Conservation (phyloP, 2,888 invertebrate species). For the Sepiola atlantica region DNA sequence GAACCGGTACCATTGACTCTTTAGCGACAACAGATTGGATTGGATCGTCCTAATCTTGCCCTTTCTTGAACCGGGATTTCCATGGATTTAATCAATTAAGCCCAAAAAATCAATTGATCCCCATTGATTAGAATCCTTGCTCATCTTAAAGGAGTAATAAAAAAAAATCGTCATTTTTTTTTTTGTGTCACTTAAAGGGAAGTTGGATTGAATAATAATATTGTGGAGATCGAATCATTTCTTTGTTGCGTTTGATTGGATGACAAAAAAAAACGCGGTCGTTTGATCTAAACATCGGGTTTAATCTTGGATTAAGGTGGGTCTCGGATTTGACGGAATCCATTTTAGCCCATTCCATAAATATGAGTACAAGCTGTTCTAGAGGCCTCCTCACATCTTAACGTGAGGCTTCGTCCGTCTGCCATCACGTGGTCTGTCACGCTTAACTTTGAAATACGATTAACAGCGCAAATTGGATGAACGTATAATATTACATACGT, state of each 20-base stretch:
- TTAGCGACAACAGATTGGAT: neutral
- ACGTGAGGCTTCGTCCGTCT: too few relatives aligned
- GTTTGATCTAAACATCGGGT: neutral
- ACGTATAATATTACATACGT: too few relatives aligned
- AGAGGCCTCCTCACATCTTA: too few relatives aligned
- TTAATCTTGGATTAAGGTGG: neutral
- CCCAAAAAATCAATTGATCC: neutral
- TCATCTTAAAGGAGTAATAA: neutral
- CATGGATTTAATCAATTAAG: neutral
- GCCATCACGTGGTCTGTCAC: too few relatives aligned
- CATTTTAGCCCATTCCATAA: neutral
- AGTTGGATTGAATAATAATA: too few relatives aligned
- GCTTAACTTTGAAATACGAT: too few relatives aligned
- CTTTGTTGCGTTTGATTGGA: neutral
- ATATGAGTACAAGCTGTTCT: too few relatives aligned
- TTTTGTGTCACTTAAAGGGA: neutral
- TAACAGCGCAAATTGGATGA: too few relatives aligned
- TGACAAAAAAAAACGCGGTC: neutral
- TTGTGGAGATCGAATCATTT: too few relatives aligned
- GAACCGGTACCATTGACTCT: neutral
- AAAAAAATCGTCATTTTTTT: neutral
- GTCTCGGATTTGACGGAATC: neutral
- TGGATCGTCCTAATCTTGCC: slow-evolving; percentile 18
- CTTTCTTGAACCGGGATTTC: neutral
- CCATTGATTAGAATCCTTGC: neutral